These are phyloP conservation scores for Phengaris alcon DNA, from an alignment of 2,888 invertebrate species.

Conservation along the genomic window DNA sequence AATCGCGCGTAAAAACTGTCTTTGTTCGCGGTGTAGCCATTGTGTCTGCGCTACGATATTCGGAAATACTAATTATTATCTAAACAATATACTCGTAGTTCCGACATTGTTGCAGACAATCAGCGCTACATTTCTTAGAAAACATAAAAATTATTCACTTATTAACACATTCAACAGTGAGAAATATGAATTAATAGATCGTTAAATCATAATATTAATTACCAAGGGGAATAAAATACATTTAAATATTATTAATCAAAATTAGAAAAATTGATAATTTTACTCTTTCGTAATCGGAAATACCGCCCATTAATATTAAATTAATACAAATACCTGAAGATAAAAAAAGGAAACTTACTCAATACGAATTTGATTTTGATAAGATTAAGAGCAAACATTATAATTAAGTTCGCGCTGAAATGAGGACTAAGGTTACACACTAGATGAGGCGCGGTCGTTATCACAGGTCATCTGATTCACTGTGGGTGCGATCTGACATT, in stretches of 20 bases:
- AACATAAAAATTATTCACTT: background rate
- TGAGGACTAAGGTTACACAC: conserved; percentile 21
- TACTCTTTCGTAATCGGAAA: too few relatives aligned
- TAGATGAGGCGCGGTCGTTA: conserved; percentile 18
- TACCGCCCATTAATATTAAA: too few relatives aligned
- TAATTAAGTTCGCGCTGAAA: background rate
- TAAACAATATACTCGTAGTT: conserved; percentile 23
- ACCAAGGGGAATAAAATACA: too few relatives aligned
- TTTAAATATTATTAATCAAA: too few relatives aligned
- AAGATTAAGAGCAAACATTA: background rate
- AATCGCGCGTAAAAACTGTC: background rate
- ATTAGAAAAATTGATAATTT: too few relatives aligned
- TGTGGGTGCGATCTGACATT: conserved; percentile 24
- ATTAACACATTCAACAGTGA: background rate
- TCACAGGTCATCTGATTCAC: conserved; percentile 20
- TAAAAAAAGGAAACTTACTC: background rate
- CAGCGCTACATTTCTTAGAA: background rate
- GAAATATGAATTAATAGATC: background rate
- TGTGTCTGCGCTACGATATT: background rate
- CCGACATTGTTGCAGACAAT: conserved; percentile 9
- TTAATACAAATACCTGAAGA: too few relatives aligned
- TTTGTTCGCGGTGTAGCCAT: conserved; percentile 4
- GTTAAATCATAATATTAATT: background rate
- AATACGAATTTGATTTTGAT: background rate
- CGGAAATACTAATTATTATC: background rate